Evolutionary conservation across 2,113 vertebrate genomes (phyloP).

Genomic region (Microcebus ravelobensis): DNA sequence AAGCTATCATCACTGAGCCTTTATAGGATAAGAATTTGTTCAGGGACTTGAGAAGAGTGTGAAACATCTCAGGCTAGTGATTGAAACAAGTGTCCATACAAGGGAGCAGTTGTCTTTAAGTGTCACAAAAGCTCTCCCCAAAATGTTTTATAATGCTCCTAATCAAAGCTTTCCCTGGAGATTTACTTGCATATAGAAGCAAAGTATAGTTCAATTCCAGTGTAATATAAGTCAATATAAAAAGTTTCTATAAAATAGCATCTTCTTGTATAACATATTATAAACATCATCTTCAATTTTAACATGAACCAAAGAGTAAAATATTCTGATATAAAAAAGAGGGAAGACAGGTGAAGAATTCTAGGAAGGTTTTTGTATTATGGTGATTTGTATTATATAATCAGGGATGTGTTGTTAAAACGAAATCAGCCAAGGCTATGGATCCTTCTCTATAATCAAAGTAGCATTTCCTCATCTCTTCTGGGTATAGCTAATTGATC

Average conservation of each 20-base stretch:
- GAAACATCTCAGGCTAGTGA: slow-evolving; percentile 13
- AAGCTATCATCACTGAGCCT: slow-evolving; percentile 51
- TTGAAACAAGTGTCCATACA: neutral
- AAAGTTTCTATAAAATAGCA: neutral
- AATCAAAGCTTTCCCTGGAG: neutral
- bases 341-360: neutral
- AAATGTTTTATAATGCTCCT: neutral
- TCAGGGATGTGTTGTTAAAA: neutral
- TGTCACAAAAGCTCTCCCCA: neutral
- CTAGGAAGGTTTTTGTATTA: neutral
- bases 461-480: neutral
- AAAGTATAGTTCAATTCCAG: neutral
- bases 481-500: neutral
- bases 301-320: slow-evolving; percentile 15
- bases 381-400: neutral
- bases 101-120: neutral
- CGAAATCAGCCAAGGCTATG: neutral
- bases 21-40: slow-evolving; percentile 50
- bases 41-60: neutral
- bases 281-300: neutral
- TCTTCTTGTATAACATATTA: neutral
- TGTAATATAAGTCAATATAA: neutral
- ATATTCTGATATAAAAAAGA: neutral
- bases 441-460: neutral
- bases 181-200: neutral